These are phyloP conservation scores for Stenotaenia linearis DNA, from an alignment of 2,888 invertebrate genomes.

Conservation along the genomic window DNA sequence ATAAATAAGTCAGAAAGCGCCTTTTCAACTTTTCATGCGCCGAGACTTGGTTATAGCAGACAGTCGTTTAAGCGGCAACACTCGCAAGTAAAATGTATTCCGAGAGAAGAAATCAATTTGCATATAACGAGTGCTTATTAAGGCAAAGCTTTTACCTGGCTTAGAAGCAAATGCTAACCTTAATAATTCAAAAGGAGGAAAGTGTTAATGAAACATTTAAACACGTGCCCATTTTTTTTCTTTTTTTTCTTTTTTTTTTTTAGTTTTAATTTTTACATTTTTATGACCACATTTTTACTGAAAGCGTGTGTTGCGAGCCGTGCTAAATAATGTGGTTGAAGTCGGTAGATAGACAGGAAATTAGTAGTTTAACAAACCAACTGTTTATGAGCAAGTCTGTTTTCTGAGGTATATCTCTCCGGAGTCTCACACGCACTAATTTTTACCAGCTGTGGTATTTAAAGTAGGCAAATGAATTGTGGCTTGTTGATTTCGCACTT, in stretches of 20 bases:
- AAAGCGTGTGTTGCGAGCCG: not conserved
- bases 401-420: too few species aligned
- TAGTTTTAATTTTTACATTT: too few species aligned
- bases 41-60: not conserved
- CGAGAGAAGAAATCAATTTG: not conserved
- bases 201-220: not conserved
- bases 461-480: too few species aligned
- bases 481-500: too few species aligned
- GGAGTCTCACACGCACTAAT: too few species aligned
- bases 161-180: not conserved
- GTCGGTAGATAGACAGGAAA: not conserved
- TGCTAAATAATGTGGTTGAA: too few species aligned
- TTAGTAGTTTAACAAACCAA: not conserved
- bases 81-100: not conserved
- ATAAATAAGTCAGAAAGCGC: not conserved
- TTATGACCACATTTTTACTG: not conserved
- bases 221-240: not conserved
- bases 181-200: not conserved
- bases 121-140: not conserved
- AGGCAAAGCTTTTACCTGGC: not conserved
- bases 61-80: not conserved
- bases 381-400: not conserved
- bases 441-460: too few species aligned
- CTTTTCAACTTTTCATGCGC: not conserved
- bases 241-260: not conserved